Percentiles rank a stretch among this genome's conserved stretches.
These are phyloP conservation scores for Setophaga coronata DNA, from an alignment of 2,113 vertebrate species.

Conservation along the genomic window DNA sequence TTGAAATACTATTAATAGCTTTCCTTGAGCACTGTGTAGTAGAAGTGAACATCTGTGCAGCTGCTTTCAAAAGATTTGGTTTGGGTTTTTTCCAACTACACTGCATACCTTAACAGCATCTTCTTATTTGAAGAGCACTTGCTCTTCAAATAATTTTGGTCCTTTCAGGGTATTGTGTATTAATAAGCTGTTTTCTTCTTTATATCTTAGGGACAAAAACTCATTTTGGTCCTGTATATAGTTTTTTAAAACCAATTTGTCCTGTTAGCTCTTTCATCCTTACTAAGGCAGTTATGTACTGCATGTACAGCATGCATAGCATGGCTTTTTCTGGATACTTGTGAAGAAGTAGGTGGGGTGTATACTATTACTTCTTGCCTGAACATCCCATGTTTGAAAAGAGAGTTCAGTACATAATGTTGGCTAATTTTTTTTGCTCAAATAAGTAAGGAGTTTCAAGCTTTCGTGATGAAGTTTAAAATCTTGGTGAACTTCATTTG, in stretches of 20 bases:
- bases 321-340: not conserved
- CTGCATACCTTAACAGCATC: not conserved
- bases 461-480: not conserved
- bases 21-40: not conserved
- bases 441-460: not conserved
- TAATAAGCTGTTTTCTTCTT: not conserved
- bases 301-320: not conserved
- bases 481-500: not conserved
- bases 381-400: not conserved
- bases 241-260: not conserved
- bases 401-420: not conserved
- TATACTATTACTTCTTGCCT: not conserved
- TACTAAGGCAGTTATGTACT: not conserved
- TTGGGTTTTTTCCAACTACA: accelerated
- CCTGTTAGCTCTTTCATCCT: not conserved
- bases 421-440: not conserved
- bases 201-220: not conserved
- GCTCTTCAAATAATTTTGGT: not conserved
- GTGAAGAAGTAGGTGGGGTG: not conserved
- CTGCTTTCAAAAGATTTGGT: not conserved
- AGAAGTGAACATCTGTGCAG: not conserved
- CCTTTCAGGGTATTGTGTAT: not conserved
- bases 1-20: not conserved
- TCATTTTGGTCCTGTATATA: not conserved
- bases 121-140: not conserved